Evolutionary conservation across 2,888 invertebrate genomes (phyloP), one percentile per base, ranked within the genome.

Genomic region (Melanotus villosus): DNA sequence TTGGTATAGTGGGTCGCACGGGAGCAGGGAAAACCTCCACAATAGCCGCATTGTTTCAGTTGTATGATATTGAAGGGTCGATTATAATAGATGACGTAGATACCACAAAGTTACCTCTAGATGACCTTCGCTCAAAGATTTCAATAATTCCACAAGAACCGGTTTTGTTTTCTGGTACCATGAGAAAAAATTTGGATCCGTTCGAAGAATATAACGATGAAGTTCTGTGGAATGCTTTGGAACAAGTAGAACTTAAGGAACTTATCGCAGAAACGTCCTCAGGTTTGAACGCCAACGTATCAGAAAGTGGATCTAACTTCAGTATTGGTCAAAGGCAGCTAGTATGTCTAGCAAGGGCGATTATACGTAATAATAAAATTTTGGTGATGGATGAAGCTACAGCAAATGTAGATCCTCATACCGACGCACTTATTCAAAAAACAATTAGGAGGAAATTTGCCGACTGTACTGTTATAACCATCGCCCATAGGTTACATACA

Each of bases 131-230:
- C 59, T 89, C 91, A 32, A 91, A 90, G 80, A 89, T 95, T 73
- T 93, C 94, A 9, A 95, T 95, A 78, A 95, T 95, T 62, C 95
- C 95, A 0, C 95, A 95, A 83, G 94, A 95, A 80, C 95, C 95
- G 0, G 93, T 95, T 57, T 85, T 95, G 52, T 95, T 97, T 85
- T 93, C 94, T 0, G 96, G 96, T 34, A 92, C 94, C 1, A 89
- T 97, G 87, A 87, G 97, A 1, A 92, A 92, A 80, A 97, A 97
- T 86, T 87, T 97, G 68, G 97, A 97, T 86, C 97, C 96, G 0
- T 96, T 96, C 82, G 90, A 92, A 73, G 90, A 92, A 79, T 93
- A 92, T 79, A 87, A 89, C 0, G 96, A 97, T 77, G 88, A 89
- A 10, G 88, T 92, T 68, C 84, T 97, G 0, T 96, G 96, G 96